phyloP scores from a whole-genome alignment of 2,113 vertebrate species.

The Neolamprologus tretocephalus region DNA sequence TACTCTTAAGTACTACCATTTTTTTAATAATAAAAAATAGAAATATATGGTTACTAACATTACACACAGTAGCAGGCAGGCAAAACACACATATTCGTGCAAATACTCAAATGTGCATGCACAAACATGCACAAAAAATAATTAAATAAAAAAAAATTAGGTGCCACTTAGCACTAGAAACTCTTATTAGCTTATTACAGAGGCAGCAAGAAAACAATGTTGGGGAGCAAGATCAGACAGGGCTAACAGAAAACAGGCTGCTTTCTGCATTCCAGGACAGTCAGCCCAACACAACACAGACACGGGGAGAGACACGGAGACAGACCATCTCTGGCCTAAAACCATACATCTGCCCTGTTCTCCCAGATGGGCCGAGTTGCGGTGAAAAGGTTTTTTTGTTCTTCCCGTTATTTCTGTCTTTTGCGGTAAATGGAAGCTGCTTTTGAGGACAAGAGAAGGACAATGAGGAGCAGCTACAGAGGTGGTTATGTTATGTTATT shows the following conservation, averaged over 20 bases:
- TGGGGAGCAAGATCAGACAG: slow-evolving; percentile 37
- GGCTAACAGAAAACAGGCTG: slow-evolving; percentile 56
- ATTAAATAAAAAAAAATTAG: neutral
- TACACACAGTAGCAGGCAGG: slow-evolving; percentile 4
- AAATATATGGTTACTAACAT: neutral
- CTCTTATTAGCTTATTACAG: neutral
- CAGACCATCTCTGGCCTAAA: slow-evolving; percentile 35
- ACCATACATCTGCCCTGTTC: slow-evolving; percentile 30
- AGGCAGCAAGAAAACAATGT: slow-evolving; percentile 35
- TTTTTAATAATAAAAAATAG: neutral
- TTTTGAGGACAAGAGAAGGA: neutral
- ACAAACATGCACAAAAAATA: neutral
- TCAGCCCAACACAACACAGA: slow-evolving; percentile 35
- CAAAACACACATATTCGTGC: neutral
- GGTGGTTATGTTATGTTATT: slow-evolving; percentile 4
- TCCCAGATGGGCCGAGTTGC: slow-evolving; percentile 14
- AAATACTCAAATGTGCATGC: neutral
- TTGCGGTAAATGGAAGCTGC: slow-evolving; percentile 9
- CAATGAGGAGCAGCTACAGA: neutral
- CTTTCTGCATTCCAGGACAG: slow-evolving; percentile 41
- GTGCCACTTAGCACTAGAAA: slow-evolving; percentile 34
- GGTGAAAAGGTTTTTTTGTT: slow-evolving; percentile 6
- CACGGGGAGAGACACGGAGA: slow-evolving; percentile 13
- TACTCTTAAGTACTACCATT: neutral
- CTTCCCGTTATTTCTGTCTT: slow-evolving; percentile 16